phyloP scores from a whole-genome alignment of 2,888 invertebrate species.

The Agrochola litura region DNA sequence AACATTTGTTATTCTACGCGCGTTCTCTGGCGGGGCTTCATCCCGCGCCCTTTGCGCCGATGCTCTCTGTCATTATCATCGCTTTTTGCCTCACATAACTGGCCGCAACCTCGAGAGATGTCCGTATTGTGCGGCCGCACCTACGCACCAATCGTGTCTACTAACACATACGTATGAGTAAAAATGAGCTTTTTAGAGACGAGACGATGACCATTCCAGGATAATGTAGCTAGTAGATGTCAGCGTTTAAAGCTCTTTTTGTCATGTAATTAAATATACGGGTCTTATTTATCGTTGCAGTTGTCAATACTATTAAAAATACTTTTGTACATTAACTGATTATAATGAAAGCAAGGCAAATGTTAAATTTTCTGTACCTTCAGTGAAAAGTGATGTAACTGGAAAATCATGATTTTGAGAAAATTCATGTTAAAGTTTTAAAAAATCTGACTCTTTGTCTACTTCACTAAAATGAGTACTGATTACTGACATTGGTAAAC shows the following conservation, averaged over 20 bases:
- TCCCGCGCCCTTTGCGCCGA: constrained; percentile 87
- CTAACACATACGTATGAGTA: constrained; percentile 60
- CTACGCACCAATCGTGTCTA: constrained; percentile 73
- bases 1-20: constrained; percentile 84
- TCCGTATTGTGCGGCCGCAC: constrained; percentile 74
- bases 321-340: not conserved
- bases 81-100: constrained; percentile 88
- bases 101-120: constrained; percentile 80
- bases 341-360: not conserved
- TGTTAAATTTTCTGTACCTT: no score
- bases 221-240: constrained; percentile 46
- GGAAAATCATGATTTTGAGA: no score
- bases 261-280: constrained; percentile 38
- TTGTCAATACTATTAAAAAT: constrained; percentile 8
- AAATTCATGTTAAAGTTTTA: no score
- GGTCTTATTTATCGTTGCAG: constrained; percentile 29
- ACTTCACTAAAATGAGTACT: no score
- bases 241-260: constrained; percentile 27
- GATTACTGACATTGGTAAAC: no score
- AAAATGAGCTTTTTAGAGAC: constrained; percentile 64
- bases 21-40: constrained; percentile 80
- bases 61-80: constrained; percentile 89
- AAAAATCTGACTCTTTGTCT: no score
- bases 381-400: no score
- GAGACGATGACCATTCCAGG: constrained; percentile 40